phyloP scores from a whole-genome alignment of 2,888 invertebrate species.

The Nymphalis polychloros region DNA sequence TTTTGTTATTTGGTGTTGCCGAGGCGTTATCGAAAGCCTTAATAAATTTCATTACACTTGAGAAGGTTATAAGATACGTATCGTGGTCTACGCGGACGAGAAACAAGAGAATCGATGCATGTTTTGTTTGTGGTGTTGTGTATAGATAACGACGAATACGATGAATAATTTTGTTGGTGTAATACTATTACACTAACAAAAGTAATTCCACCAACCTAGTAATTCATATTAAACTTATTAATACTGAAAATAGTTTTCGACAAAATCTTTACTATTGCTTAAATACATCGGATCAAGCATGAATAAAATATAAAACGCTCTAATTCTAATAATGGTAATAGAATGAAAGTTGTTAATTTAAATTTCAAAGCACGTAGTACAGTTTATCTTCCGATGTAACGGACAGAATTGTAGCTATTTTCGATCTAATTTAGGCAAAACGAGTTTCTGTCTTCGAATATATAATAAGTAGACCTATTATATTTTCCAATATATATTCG shows the following conservation, averaged over 20 bases:
- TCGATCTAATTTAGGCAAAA: not conserved
- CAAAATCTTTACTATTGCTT: not conserved
- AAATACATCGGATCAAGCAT: slow-evolving; percentile 11
- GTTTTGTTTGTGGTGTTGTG: not conserved
- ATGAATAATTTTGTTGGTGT: not conserved
- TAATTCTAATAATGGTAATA: slow-evolving; percentile 34
- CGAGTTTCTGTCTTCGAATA: not conserved
- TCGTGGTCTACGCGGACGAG: slow-evolving; percentile 7
- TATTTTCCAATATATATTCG: too few relatives aligned
- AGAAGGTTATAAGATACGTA: slow-evolving; percentile 6
- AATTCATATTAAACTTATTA: not conserved
- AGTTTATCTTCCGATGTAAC: slow-evolving; percentile 29
- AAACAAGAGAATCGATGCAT: not conserved
- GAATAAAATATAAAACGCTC: slow-evolving; percentile 28
- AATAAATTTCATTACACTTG: not conserved
- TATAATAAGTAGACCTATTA: not conserved
- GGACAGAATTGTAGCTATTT: not conserved
- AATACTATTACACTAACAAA: too few relatives aligned
- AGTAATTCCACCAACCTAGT: too few relatives aligned
- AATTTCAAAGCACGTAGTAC: slow-evolving; percentile 29
- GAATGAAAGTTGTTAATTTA: slow-evolving; percentile 35
- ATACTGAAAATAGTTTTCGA: not conserved
- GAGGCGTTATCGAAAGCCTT: not conserved
- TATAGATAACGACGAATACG: not conserved
- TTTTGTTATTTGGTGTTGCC: not conserved